Evolutionary conservation across 2,888 invertebrate genomes (phyloP).

Genomic region (Latrodectus elegans): DNA sequence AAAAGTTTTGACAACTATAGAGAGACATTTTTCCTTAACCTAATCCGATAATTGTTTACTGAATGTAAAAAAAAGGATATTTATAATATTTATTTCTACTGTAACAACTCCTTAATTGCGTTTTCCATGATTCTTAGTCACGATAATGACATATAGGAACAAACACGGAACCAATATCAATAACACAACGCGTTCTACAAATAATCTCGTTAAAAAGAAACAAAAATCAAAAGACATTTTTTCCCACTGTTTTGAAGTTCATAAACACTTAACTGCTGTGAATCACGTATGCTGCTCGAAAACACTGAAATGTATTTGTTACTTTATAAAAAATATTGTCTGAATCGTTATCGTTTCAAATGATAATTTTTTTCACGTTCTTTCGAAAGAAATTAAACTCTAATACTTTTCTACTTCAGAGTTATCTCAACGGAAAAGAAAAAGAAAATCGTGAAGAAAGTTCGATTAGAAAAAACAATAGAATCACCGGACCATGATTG

Average conservation of each 20-base stretch:
- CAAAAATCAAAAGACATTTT: background rate
- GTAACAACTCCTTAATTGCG: conserved; percentile 6
- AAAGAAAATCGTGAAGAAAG: background rate
- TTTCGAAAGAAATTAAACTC: background rate
- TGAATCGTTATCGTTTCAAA: background rate
- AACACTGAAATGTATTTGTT: background rate
- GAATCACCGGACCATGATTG: background rate
- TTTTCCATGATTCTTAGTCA: conserved; percentile 25
- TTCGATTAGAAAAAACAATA: conserved; percentile 1
- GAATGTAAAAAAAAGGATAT: background rate
- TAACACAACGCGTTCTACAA: background rate
- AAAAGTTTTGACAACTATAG: background rate
- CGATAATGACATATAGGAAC: conserved; percentile 7
- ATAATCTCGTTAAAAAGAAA: background rate
- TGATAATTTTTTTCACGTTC: background rate
- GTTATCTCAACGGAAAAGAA: background rate
- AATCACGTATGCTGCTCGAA: background rate
- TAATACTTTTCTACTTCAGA: background rate
- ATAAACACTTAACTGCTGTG: background rate
- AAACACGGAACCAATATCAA: conserved; percentile 19
- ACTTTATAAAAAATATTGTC: background rate
- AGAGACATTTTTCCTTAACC: background rate
- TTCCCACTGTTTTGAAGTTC: background rate
- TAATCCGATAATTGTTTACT: conserved; percentile 23
- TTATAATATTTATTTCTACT: conserved; percentile 2